A percentile compares a stretch with the other conserved stretches of the same genome.
Evolutionary conservation across 2,113 vertebrate species (phyloP).

Genomic region (Dasypus novemcinctus): DNA sequence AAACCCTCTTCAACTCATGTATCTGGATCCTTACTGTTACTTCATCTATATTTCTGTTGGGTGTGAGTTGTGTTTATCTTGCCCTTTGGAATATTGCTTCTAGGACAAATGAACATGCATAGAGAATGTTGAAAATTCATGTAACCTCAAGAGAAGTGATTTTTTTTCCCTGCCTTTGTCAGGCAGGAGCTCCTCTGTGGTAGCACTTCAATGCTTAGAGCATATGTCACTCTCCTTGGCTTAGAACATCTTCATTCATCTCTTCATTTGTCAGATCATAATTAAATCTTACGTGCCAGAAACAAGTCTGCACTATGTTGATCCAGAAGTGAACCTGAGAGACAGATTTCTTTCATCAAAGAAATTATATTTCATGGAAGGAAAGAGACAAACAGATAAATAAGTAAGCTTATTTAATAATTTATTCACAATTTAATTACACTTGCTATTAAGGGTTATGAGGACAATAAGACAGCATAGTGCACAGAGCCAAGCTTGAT

Average conservation of each 20-base stretch:
- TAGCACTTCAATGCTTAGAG: not conserved
- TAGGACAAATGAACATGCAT: not conserved
- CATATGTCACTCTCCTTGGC: not conserved
- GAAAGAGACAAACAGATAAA: constrained; percentile 36
- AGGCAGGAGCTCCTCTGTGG: not conserved
- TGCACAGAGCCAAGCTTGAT: not conserved
- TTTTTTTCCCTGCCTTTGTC: not conserved
- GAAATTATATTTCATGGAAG: constrained; percentile 25
- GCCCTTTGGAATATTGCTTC: not conserved
- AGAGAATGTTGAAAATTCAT: not conserved
- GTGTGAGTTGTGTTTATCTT: not conserved
- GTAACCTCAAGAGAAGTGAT: not conserved
- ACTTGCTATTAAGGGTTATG: not conserved
- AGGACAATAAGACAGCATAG: not conserved
- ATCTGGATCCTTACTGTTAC: not conserved
- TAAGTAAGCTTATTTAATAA: constrained; percentile 27
- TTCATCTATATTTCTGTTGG: not conserved
- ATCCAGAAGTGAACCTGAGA: constrained; percentile 19
- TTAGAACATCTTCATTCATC: not conserved
- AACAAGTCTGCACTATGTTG: constrained; percentile 56
- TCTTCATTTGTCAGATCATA: not conserved
- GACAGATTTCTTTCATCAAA: constrained; percentile 51
- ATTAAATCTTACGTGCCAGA: constrained; percentile 51
- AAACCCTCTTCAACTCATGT: not conserved
- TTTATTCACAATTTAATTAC: constrained; percentile 19